Percentiles rank a stretch among this genome's conserved stretches.
These are phyloP conservation scores for Limnephilus marmoratus DNA, from an alignment of 2,888 invertebrate genomes.

Conservation along the genomic window DNA sequence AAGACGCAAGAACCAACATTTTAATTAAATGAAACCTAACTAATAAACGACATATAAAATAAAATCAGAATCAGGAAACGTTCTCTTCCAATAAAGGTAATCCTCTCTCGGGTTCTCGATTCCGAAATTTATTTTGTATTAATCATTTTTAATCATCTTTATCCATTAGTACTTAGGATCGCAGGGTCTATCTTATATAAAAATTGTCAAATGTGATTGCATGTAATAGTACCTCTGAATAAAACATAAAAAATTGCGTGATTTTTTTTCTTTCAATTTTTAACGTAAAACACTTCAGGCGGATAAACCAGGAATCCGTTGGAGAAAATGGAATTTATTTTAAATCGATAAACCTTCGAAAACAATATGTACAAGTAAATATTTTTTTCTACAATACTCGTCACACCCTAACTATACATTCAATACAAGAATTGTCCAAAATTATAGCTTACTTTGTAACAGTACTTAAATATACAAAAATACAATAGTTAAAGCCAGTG, in stretches of 20 bases:
- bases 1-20: background rate
- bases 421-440: too few relatives aligned
- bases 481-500: too few relatives aligned
- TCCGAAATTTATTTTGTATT: background rate
- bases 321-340: too few relatives aligned
- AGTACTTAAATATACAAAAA: too few relatives aligned
- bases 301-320: too few relatives aligned
- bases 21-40: background rate
- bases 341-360: too few relatives aligned
- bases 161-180: background rate
- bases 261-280: too few relatives aligned
- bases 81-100: background rate
- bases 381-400: too few relatives aligned
- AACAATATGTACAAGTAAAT: too few relatives aligned
- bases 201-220: background rate
- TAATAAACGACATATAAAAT: background rate
- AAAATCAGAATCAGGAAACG: background rate
- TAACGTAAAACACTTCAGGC: too few relatives aligned
- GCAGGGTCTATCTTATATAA: background rate
- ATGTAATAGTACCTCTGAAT: background rate
- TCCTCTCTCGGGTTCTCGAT: background rate
- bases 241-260: background rate
- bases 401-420: too few relatives aligned
- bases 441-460: too few relatives aligned
- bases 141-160: background rate